phyloP scores from a whole-genome alignment of 1,140 invertebrate species.

The Orchesella cincta region DNA sequence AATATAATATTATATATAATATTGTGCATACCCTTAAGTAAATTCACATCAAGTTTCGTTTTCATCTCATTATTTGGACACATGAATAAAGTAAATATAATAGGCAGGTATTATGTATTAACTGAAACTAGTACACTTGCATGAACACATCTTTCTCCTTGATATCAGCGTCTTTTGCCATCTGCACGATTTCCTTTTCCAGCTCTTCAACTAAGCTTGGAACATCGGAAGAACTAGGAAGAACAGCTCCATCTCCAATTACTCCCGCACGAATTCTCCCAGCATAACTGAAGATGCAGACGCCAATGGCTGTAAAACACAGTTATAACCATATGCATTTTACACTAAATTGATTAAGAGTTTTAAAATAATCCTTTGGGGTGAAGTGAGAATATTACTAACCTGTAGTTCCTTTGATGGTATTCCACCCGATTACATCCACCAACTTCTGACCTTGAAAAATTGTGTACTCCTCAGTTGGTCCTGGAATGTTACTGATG shows the following conservation, averaged over 20 bases:
- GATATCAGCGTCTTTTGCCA: constrained; percentile 33
- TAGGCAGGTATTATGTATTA: too few species aligned
- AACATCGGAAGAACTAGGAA: constrained; percentile 36
- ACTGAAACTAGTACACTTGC: too few species aligned
- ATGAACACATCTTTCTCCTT: constrained; percentile 37
- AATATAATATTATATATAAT: too few species aligned
- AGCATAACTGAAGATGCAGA: constrained; percentile 41
- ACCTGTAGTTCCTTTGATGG: constrained; percentile 44
- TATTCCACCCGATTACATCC: constrained; percentile 45
- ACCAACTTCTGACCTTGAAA: constrained; percentile 43
- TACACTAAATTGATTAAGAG: too few species aligned
- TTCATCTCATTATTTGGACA: too few species aligned
- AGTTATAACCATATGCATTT: not conserved
- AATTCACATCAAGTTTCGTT: too few species aligned
- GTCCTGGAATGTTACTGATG: constrained; percentile 46
- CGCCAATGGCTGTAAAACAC: constrained; percentile 39
- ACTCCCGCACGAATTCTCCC: constrained; percentile 37
- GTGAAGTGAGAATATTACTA: not conserved
- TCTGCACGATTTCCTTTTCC: constrained; percentile 38
- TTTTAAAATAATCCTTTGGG: too few species aligned
- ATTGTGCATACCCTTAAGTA: too few species aligned
- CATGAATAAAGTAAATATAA: too few species aligned
- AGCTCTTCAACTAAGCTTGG: constrained; percentile 37
- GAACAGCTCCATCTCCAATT: constrained; percentile 39
- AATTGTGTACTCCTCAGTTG: constrained; percentile 38